Evolutionary conservation across 2,888 invertebrate species (phyloP).

Genomic region (Gymnocheta viridis): DNA sequence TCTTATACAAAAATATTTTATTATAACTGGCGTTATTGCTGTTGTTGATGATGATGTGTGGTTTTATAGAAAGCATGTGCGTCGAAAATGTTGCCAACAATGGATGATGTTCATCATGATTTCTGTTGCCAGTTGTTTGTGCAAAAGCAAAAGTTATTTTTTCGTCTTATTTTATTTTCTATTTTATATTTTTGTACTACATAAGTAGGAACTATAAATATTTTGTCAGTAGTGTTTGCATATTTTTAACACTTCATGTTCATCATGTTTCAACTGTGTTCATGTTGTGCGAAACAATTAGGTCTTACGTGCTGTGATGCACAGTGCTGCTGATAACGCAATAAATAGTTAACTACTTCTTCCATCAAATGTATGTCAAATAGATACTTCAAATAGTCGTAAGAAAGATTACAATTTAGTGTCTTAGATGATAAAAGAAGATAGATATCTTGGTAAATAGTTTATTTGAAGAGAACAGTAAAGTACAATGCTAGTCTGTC

Average conservation of each 20-base stretch:
- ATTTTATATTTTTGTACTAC: neutral
- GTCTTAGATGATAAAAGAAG: too few relatives aligned
- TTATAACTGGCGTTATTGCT: slow-evolving; percentile 21
- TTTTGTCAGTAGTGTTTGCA: neutral
- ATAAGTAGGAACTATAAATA: neutral
- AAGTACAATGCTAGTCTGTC: too few relatives aligned
- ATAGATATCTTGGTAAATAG: too few relatives aligned
- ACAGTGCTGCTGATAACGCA: neutral
- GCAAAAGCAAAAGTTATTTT: slow-evolving; percentile 11
- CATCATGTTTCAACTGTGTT: neutral
- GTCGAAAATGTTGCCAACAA: slow-evolving; percentile 23
- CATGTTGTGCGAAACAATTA: slow-evolving; percentile 11
- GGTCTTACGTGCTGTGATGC: neutral
- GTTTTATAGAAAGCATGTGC: slow-evolving; percentile 3
- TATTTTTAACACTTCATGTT: slow-evolving; percentile 7
- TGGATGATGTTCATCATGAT: neutral
- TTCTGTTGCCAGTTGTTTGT: neutral
- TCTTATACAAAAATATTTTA: slow-evolving; percentile 13
- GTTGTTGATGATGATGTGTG: neutral
- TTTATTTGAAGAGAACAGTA: too few relatives aligned
- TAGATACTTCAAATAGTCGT: too few relatives aligned
- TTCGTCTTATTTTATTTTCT: neutral
- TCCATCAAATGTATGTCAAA: neutral
- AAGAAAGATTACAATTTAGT: too few relatives aligned
- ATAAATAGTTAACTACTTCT: neutral